Evolutionary conservation across 2,113 vertebrate species (phyloP), one percentile per base, ranked within the genome.

Genomic region (Silurus asotus): DNA sequence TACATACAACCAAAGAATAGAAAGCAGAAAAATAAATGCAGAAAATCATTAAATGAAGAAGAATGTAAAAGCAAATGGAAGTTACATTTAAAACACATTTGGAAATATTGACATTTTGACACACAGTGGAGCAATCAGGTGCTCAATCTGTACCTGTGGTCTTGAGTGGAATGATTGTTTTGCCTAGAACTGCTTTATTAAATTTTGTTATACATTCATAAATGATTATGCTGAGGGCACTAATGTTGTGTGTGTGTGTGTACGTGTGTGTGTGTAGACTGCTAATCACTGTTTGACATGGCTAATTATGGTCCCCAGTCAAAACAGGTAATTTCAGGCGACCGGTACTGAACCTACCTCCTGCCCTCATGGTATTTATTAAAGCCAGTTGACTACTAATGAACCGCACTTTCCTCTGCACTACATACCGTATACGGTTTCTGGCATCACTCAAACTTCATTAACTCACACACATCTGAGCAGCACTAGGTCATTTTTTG

Each of bases 241-340:
- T 59, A 28, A 58, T 28, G 62, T 11, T 83, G 87, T 88, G 56
- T 67, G 70, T 59, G 56, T 65, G 79, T 83, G 70, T 75, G 87
- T 88, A 67, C 70, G 65, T 67, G 56, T 65, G 79, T 69, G 86
- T 86, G 74, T 86, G 48, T 67, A 7, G 13, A 28, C 81, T 51
- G 20, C 25, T 86, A 84, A 88, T 84, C 70, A 81, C 56, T 61
- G 58, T 86, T 86, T 86, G 65, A 86, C 64, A 69, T 2, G 74
- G 58, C 74, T 81, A 69, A 84, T 84, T 58, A 76, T 64, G 55
- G 79, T 72, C 65, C 75, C 23, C 61, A 61, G 67, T 88, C 82
- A 84, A 28, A 84, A n/a, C 56, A 65, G 28, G 45, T 74, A 88
- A 86, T 89, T 65, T 69, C 28, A 45, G 64, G 49, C 9, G 23